These are phyloP conservation scores for Bombus haemorrhoidalis DNA, from an alignment of 1,140 invertebrate species.

Conservation along the genomic window DNA sequence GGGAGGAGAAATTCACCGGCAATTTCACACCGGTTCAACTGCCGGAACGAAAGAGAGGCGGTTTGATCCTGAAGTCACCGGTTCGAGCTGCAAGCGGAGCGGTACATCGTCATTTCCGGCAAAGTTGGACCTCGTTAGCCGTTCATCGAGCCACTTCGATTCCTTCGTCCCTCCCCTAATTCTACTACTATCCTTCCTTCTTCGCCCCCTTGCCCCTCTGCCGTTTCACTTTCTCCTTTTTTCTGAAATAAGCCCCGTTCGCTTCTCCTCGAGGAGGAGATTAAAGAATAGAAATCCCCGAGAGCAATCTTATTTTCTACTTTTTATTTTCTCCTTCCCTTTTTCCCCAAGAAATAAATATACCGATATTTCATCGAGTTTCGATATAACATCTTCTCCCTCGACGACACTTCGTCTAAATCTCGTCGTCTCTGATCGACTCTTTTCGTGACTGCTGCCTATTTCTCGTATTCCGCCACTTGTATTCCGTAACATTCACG, in stretches of 20 bases:
- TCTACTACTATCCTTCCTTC: too few relatives aligned
- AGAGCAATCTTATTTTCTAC: neutral
- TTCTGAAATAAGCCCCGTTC: conserved; percentile 20
- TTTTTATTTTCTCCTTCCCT: neutral
- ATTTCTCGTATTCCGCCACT: neutral
- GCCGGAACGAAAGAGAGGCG: conserved; percentile 40
- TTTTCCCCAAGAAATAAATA: neutral
- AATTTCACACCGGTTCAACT: conserved; percentile 55
- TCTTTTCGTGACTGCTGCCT: neutral
- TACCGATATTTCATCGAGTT: neutral
- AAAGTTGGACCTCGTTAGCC: conserved; percentile 54
- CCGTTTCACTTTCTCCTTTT: neutral
- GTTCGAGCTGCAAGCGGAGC: neutral
- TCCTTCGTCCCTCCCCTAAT: neutral
- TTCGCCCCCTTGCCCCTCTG: neutral
- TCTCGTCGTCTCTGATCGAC: neutral
- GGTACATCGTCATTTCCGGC: conserved; percentile 56
- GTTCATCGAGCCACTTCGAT: conserved; percentile 45
- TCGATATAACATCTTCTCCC: neutral
- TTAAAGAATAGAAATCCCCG: conserved; percentile 4
- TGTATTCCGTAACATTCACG: neutral
- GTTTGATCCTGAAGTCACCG: conserved; percentile 45
- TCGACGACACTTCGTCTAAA: neutral
- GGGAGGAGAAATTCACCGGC: conserved; percentile 36
- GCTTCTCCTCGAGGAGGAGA: neutral